Percentiles rank a stretch among this genome's conserved stretches.
Evolutionary conservation across 2,797 vertebrate species (phyloP).

Genomic region (Pangasius krempfi): DNA sequence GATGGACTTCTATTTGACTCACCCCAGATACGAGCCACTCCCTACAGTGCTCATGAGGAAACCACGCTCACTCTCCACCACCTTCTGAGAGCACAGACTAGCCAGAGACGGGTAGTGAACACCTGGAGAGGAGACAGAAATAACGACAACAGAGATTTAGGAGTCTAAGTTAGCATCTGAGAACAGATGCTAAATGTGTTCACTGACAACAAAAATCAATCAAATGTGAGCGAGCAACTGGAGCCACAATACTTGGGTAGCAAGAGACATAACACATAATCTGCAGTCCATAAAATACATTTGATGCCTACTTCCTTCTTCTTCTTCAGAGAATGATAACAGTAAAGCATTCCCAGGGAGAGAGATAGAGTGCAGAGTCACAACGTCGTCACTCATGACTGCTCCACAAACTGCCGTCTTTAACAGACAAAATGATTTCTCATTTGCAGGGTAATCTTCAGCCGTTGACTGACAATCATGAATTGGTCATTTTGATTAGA

Average conservation of each 20-base stretch:
- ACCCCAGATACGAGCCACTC: slow-evolving; percentile 94
- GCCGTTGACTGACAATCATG: neutral
- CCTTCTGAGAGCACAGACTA: slow-evolving; percentile 92
- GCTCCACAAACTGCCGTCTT: slow-evolving; percentile 3
- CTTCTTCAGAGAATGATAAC: neutral
- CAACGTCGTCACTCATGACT: slow-evolving; percentile 2
- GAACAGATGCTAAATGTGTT: neutral
- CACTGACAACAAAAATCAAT: neutral
- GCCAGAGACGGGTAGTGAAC: slow-evolving; percentile 92
- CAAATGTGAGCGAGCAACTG: neutral
- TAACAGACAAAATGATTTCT: neutral
- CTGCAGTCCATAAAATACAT: neutral
- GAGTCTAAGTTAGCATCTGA: neutral
- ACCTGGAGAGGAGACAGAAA: slow-evolving; percentile 69
- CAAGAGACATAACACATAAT: neutral
- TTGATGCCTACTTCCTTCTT: neutral
- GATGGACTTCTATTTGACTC: slow-evolving; percentile 62
- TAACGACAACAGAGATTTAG: neutral
- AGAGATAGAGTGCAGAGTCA: neutral
- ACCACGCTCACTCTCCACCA: slow-evolving; percentile 86
- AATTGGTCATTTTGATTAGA: neutral
- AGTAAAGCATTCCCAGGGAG: neutral
- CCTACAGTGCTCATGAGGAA: slow-evolving; percentile 94
- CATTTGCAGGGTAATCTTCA: slow-evolving; percentile 6
- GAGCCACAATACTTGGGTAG: neutral